Evolutionary conservation across 1,140 invertebrate species (phyloP).

Genomic region (Neotoxoptera formosana): DNA sequence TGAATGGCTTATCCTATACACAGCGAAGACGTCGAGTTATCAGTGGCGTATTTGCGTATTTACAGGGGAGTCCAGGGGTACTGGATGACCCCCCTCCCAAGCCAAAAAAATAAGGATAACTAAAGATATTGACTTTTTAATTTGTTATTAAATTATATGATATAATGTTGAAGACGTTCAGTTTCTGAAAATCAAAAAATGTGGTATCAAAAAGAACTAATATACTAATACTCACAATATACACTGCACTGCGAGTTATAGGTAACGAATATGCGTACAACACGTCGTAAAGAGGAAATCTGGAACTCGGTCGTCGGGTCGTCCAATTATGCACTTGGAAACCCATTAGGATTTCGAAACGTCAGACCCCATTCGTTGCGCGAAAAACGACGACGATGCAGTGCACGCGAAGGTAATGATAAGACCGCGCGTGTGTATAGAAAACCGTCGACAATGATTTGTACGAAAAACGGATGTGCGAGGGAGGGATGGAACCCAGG

Average conservation of each 20-base stretch:
- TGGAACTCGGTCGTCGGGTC: background rate
- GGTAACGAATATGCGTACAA: background rate
- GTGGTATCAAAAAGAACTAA: no score
- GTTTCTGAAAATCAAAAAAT: no score
- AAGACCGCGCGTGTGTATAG: background rate
- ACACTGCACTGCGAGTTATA: no score
- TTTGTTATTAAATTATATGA: no score
- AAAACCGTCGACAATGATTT: background rate
- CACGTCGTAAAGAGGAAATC: background rate
- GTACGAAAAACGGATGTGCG: background rate
- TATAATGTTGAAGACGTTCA: no score
- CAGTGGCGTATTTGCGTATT: no score
- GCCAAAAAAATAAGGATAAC: no score
- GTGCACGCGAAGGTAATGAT: background rate
- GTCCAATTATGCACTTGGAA: slow-evolving; percentile 2
- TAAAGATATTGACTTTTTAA: no score
- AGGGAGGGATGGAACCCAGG: background rate
- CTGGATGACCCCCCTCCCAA: no score
- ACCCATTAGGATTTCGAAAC: background rate
- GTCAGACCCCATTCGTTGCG: background rate
- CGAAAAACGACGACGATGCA: background rate
- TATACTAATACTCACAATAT: no score
- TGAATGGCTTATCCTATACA: no score
- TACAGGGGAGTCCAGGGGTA: no score
- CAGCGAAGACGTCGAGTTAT: background rate